Base-by-base conservation (phyloP, 1,140 invertebrate genomes). In the Aricia agestis region DNA sequence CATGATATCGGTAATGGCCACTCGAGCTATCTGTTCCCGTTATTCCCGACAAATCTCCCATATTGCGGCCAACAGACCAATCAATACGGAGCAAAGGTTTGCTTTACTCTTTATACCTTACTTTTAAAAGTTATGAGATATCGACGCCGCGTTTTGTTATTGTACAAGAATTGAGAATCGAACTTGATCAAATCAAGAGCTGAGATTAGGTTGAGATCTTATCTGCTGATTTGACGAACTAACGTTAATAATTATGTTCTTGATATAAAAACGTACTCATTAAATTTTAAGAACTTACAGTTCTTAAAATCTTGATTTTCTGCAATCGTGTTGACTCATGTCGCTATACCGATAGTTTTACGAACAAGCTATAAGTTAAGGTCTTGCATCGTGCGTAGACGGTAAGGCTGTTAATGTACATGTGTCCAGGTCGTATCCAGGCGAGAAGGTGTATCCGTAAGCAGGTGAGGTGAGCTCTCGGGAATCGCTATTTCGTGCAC, bases 401-500 rank as follows among this genome's bases (percentile, higher is more conserved):
- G 25, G 25, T 25, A 25, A 25, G 9, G 1, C 45, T 15, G 45
- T 52, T 52, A 52, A 52, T 52, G 13, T 52, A 52, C 45, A 52
- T 52, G 11, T 52, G 45, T 25, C 19, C 18, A 19, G 59, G 19
- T 17, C 58, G 18, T 63, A 63, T 19, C 59, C 17, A 18, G 59
- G 18, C 31, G 13, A 63, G n/a, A 61, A 18, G 61, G 13, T 63
- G 41, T 69, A 69, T 69, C 68, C 58, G 78, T 74, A 76, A 76
- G 73, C 82, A 87, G 89, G 86, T 86, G 82, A 52, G 45, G 86
- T 86, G 82, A 85, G 78, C 86, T 81, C 85, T 74, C 82, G 84
- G 83, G 85, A 86, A 87, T 90, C 85, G 79, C 84, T 85, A 91
- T 91, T 89, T 86, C 78, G 82, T 79, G 87, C 90, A 92, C 90